These are phyloP conservation scores for Lepidochrysops patricia DNA, from an alignment of 2,888 invertebrate genomes.

Conservation along the genomic window DNA sequence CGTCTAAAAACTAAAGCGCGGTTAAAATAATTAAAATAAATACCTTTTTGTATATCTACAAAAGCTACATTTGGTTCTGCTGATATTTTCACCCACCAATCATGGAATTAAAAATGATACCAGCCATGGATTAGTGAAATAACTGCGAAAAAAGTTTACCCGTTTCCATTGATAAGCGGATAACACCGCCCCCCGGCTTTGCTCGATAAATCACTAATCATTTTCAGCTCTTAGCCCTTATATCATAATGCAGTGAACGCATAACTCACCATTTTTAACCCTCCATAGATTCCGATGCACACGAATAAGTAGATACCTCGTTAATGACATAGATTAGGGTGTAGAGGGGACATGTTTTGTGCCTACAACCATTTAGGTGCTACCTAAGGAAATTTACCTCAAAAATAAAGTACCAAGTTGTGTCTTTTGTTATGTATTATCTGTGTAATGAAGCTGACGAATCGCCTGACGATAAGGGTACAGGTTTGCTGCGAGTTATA, in stretches of 20 bases:
- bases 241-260: slow-evolving; percentile 49
- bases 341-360: neutral
- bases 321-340: slow-evolving; percentile 20
- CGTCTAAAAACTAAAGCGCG: too few relatives aligned
- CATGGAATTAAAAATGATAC: neutral
- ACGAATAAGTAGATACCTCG: slow-evolving; percentile 21
- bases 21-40: too few relatives aligned
- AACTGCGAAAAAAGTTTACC: neutral
- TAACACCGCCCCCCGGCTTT: neutral
- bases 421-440: too few relatives aligned
- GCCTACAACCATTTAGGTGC: neutral
- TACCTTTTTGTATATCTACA: too few relatives aligned
- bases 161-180: slow-evolving; percentile 1
- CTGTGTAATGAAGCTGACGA: too few relatives aligned
- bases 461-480: too few relatives aligned
- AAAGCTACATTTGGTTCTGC: neutral
- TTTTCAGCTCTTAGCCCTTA: slow-evolving; percentile 27
- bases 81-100: neutral
- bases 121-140: neutral
- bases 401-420: too few relatives aligned
- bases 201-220: neutral
- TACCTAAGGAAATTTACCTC: too few relatives aligned
- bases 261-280: slow-evolving; percentile 64
- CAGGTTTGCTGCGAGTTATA: too few relatives aligned
- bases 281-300: slow-evolving; percentile 30